These are phyloP conservation scores for Trogon surrucura DNA, from an alignment of 2,113 vertebrate genomes.

Conservation along the genomic window DNA sequence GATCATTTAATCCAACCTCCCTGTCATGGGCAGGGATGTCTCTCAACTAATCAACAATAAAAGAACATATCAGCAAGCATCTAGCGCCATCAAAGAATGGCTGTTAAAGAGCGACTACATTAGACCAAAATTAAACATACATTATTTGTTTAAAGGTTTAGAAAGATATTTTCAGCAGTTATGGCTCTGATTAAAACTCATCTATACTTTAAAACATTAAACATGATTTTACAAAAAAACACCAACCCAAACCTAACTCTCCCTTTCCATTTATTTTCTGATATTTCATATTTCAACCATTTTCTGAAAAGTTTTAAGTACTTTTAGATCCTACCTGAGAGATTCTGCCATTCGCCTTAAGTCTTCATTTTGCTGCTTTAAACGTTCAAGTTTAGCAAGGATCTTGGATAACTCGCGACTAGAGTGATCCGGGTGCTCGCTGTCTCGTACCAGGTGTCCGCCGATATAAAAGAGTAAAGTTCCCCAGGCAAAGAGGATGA, in stretches of 20 bases:
- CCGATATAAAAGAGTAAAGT: conserved; percentile 98
- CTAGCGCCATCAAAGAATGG: background rate
- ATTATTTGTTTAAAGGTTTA: background rate
- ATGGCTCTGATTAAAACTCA: background rate
- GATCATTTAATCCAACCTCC: too few relatives aligned
- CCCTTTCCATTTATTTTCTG: background rate
- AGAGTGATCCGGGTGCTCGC: conserved; percentile 93
- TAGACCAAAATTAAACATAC: background rate
- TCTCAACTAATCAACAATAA: background rate
- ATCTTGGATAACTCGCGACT: conserved; percentile 97
- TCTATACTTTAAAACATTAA: background rate
- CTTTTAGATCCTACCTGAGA: conserved; percentile 85
- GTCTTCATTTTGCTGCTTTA: conserved; percentile 99
- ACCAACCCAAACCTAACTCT: background rate
- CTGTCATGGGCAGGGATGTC: too few relatives aligned
- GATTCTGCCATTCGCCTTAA: conserved; percentile 96
- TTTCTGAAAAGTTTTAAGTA: background rate
- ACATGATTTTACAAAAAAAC: background rate
- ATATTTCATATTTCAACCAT: background rate
- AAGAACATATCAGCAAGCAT: background rate
- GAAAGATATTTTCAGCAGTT: background rate
- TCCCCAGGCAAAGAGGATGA: conserved; percentile 98
- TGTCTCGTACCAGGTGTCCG: conserved; percentile 95
- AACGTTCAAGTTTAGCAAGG: conserved; percentile 95
- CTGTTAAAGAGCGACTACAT: background rate